A percentile compares a stretch with the other conserved stretches of the same genome.
Evolutionary conservation across 2,888 invertebrate species (phyloP).

Genomic region (Noctuana brunneofusca): DNA sequence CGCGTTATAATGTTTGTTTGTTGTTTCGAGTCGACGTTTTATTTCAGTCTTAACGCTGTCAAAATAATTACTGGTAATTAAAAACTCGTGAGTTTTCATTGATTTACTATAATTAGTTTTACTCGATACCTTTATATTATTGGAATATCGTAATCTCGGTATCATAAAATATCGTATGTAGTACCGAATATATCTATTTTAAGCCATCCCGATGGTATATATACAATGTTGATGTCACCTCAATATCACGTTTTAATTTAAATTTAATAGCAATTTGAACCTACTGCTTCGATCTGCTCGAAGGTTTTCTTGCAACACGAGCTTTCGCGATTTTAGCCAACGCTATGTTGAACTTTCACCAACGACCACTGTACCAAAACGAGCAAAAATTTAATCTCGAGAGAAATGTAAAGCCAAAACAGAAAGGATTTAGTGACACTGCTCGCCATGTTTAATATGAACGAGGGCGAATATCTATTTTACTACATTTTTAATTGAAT

Average conservation of each 20-base stretch:
- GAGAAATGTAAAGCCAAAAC: neutral
- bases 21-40: slow-evolving; percentile 2
- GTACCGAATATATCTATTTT: neutral
- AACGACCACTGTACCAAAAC: neutral
- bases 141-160: no score
- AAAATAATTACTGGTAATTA: slow-evolving; percentile 6
- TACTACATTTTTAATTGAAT: no score
- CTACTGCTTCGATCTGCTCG: neutral
- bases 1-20: neutral
- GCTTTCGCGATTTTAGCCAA: slow-evolving; percentile 1
- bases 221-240: no score
- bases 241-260: no score
- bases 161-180: neutral
- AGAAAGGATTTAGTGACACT: neutral
- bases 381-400: neutral
- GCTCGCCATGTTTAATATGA: no score
- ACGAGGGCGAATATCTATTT: no score
- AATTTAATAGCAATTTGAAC: no score
- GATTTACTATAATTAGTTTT: neutral
- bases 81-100: neutral
- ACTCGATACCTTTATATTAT: neutral
- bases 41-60: neutral
- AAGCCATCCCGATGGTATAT: neutral
- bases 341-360: neutral
- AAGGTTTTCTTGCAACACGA: neutral